Percentiles rank a stretch among this genome's conserved stretches.
phyloP scores from a whole-genome alignment of 1,140 invertebrate species.

The Zaprionus vittiger region DNA sequence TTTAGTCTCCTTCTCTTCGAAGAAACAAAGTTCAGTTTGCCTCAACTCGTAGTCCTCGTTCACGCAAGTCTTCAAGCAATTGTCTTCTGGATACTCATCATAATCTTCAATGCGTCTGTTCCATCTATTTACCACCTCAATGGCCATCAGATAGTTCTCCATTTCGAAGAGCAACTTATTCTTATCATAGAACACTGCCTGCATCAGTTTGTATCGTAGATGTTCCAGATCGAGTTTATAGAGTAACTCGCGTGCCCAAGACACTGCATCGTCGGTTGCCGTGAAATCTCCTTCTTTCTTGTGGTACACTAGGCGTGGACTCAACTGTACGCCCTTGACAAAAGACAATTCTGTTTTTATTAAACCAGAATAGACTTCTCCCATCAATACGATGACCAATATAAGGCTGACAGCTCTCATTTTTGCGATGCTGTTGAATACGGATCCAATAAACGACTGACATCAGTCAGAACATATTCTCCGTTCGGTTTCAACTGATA shows the following conservation, averaged over 20 bases:
- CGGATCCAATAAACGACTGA: background rate
- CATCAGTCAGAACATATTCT: too few species aligned
- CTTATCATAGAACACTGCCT: slow-evolving; percentile 2
- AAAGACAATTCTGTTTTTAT: background rate
- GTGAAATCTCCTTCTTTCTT: background rate
- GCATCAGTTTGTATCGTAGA: slow-evolving; percentile 7
- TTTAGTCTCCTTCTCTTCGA: background rate
- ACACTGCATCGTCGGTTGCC: background rate
- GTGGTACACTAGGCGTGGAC: slow-evolving; percentile 32
- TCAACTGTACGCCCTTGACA: background rate
- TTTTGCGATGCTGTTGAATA: background rate
- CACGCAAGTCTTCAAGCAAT: background rate
- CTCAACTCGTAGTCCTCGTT: slow-evolving; percentile 14
- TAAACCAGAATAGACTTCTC: background rate
- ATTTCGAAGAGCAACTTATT: slow-evolving; percentile 43
- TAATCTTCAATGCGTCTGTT: background rate
- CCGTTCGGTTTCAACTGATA: too few species aligned
- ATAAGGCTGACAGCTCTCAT: background rate
- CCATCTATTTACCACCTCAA: slow-evolving; percentile 21
- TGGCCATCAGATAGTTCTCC: slow-evolving; percentile 8
- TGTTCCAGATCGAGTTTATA: slow-evolving; percentile 5
- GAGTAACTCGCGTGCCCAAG: slow-evolving; percentile 1
- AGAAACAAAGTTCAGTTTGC: slow-evolving; percentile 19
- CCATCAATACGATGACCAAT: background rate
- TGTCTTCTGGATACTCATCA: background rate